Conservation (phyloP, 2,113 vertebrate species). For the Pseudorasbora parva region DNA sequence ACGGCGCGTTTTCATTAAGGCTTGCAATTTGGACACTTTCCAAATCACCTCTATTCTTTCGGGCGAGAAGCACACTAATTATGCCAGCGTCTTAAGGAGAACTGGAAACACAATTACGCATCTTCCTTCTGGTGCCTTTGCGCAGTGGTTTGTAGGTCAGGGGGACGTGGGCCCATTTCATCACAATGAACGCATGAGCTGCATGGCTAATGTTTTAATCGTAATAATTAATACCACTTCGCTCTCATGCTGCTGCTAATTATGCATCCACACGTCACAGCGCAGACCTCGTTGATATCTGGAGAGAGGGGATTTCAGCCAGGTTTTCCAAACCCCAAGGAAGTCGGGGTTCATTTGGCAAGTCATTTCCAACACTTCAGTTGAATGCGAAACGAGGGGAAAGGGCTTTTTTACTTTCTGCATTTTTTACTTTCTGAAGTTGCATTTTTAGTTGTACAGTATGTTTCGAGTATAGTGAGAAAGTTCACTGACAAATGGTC, state of each 20-base stretch:
- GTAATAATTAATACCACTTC: constrained; percentile 62
- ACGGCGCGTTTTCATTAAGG: constrained; percentile 78
- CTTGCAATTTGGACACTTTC: constrained; percentile 82
- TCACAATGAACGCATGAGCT: constrained; percentile 46
- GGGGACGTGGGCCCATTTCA: constrained; percentile 44
- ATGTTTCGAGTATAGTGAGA: background rate
- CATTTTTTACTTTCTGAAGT: background rate
- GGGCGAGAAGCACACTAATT: constrained; percentile 78
- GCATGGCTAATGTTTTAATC: constrained; percentile 62
- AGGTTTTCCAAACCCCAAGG: constrained; percentile 43
- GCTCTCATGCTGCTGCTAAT: constrained; percentile 53
- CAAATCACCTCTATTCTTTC: constrained; percentile 81
- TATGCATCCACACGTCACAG: constrained; percentile 55
- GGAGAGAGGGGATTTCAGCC: constrained; percentile 59
- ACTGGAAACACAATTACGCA: constrained; percentile 76
- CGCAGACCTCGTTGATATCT: constrained; percentile 13
- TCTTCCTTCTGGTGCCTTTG: constrained; percentile 69
- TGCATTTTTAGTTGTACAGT: background rate
- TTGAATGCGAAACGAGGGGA: background rate
- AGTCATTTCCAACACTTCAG: constrained; percentile 7
- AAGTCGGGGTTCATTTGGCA: constrained; percentile 42
- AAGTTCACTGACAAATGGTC: background rate
- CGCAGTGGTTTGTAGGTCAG: constrained; percentile 61
- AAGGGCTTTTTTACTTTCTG: constrained; percentile 13
- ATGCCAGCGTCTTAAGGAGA: constrained; percentile 77